These are phyloP conservation scores for Pristionchus japonicus DNA, from an alignment of 2,888 invertebrate species.

Conservation along the genomic window DNA sequence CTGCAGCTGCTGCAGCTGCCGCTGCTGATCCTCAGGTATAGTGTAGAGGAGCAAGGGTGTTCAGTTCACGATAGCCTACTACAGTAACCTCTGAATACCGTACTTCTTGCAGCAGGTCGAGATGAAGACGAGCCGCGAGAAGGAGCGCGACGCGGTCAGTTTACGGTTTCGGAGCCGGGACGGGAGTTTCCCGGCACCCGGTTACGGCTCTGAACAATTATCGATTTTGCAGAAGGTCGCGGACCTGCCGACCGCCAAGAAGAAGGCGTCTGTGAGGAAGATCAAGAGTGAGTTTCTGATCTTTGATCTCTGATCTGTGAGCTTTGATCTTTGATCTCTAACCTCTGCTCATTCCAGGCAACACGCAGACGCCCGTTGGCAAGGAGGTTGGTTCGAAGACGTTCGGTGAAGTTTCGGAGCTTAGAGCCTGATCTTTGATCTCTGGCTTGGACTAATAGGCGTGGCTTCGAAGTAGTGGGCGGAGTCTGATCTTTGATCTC, in stretches of 20 bases:
- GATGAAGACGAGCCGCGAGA: too few species aligned
- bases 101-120: too few species aligned
- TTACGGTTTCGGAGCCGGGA: neutral
- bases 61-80: too few species aligned
- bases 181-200: neutral
- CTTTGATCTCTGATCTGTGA: neutral
- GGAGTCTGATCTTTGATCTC: constrained; percentile 2
- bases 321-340: too few species aligned
- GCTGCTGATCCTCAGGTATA: neutral
- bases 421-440: neutral
- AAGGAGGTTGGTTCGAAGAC: neutral
- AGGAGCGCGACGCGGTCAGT: too few species aligned
- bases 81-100: too few species aligned
- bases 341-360: too few species aligned
- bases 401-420: neutral
- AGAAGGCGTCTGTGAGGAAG: neutral
- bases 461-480: neutral
- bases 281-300: neutral
- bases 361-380: neutral
- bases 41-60: neutral
- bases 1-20: neutral
- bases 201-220: neutral
- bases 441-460: neutral
- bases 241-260: neutral
- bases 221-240: neutral